A percentile compares a stretch with the other conserved stretches of the same genome.
Conservation (phyloP, 2,888 invertebrate species). For the Thysanoteuthis rhombus region DNA sequence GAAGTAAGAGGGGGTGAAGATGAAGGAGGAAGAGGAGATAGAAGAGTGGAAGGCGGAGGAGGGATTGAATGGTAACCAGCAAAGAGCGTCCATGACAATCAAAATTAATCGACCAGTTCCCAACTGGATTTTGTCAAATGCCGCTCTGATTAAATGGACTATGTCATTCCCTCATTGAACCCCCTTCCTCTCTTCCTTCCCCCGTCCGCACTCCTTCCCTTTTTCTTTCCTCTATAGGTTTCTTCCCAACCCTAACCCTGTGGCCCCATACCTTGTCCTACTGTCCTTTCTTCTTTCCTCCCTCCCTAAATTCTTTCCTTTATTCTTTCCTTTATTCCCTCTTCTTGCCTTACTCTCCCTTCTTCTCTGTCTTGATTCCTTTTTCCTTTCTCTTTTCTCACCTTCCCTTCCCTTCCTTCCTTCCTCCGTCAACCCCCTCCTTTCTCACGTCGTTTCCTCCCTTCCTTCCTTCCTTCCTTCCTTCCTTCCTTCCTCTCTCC, state of each 20-base stretch:
- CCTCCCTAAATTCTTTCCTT: too few relatives aligned
- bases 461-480: not conserved
- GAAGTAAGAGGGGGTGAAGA: not conserved
- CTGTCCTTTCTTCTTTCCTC: too few relatives aligned
- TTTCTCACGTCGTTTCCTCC: not conserved
- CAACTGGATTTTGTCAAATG: not conserved
- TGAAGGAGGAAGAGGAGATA: not conserved
- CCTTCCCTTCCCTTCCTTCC: not conserved
- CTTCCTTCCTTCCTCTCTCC: not conserved
- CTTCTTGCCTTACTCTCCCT: too few relatives aligned
- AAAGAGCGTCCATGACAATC: not conserved
- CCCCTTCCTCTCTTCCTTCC: not conserved
- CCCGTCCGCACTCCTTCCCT: too few relatives aligned
- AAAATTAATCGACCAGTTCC: not conserved
- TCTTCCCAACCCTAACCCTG: too few relatives aligned
- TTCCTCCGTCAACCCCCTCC: not conserved
- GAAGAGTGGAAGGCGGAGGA: not conserved
- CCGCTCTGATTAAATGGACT: not conserved
- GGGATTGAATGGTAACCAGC: too few relatives aligned
- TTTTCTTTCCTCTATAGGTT: too few relatives aligned
- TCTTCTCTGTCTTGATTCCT: too few relatives aligned
- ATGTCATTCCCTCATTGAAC: not conserved
- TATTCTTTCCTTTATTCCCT: too few relatives aligned
- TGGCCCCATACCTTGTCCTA: too few relatives aligned
- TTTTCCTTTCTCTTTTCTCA: not conserved